Evolutionary conservation across 2,797 vertebrate species (phyloP), one percentile per base, ranked within the genome.

Genomic region (Ptychadena robeensis): DNA sequence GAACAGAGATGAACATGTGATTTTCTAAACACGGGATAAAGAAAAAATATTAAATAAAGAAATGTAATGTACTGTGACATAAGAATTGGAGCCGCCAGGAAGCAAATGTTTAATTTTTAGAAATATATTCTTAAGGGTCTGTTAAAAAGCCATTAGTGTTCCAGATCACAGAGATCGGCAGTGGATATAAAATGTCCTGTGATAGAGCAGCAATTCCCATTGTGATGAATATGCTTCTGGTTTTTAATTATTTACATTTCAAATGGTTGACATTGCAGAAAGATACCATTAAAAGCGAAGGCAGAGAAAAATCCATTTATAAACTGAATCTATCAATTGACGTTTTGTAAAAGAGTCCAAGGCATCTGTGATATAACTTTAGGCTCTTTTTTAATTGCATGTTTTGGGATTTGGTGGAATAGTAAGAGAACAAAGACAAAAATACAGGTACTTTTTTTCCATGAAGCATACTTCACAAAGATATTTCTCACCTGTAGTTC

Each of bases 251-350:
- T 79, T 15, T 80, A 12, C 83, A 63, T 82, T 85, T 59, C 32
- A n/a, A 79, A 25, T 67, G 35, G 30, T 80, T 85, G 81, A 79
- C 76, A 68, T 57, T 76, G 48, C 4, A 88, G 38, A 71, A 87
- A 85, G 80, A 63, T 70, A 82, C 57, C 35, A 82, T 77, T 76
- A 82, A 76, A 74, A 44, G n/a, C 66, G 40, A 82, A 76, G 15
- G 72, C 64, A 27, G 2, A 31, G 38, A 9, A 70, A 71, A 82
- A 70, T 71, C 44, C 22, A 63, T 70, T 65, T 76, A 76, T 40
- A 30, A 64, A 76, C 34, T 82, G 66, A 44, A 57, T 63, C 44
- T 63, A 61, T 40, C 75, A 73, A 63, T 32, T 73, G 66, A 35
- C 69, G 69, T 74, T 69, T 74, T 74, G 48, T 69, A 74, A 57